Evolutionary conservation across 2,797 vertebrate species (phyloP).

Genomic region (Crotalus adamanteus): DNA sequence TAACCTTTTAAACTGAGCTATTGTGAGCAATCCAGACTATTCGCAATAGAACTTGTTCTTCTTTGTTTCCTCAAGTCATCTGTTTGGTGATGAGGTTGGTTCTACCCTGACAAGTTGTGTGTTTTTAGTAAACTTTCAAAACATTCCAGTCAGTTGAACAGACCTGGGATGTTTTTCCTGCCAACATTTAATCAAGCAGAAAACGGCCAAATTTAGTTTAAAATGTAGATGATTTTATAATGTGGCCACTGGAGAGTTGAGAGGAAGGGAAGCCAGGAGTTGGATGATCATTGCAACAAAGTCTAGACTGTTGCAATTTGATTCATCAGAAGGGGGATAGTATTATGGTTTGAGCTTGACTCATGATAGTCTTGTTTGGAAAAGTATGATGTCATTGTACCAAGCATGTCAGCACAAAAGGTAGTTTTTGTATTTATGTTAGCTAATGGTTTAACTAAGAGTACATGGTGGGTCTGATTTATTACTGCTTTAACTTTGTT

Average conservation of each 20-base stretch:
- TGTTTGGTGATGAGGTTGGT: slow-evolving; percentile 25
- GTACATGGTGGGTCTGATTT: slow-evolving; percentile 71
- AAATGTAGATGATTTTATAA: slow-evolving; percentile 73
- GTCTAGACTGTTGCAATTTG: slow-evolving; percentile 70
- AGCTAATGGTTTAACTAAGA: slow-evolving; percentile 71
- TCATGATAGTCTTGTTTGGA: slow-evolving; percentile 67
- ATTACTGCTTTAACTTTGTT: slow-evolving; percentile 76
- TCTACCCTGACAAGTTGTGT: slow-evolving; percentile 54
- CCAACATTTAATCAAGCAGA: slow-evolving; percentile 76
- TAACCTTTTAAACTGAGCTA: not conserved
- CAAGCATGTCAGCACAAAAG: slow-evolving; percentile 68
- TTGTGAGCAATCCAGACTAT: not conserved
- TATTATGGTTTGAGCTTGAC: slow-evolving; percentile 61
- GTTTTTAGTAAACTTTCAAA: slow-evolving; percentile 68
- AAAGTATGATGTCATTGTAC: slow-evolving; percentile 76
- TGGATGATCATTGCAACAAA: slow-evolving; percentile 47
- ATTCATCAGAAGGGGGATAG: slow-evolving; percentile 69
- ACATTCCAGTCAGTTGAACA: slow-evolving; percentile 65
- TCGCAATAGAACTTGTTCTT: not conserved
- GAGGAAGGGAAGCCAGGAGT: slow-evolving; percentile 58
- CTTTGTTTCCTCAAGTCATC: slow-evolving; percentile 25
- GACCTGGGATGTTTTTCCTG: slow-evolving; percentile 60
- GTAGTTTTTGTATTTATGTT: slow-evolving; percentile 73
- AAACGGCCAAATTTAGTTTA: slow-evolving; percentile 72
- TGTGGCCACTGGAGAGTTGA: slow-evolving; percentile 58